These are phyloP conservation scores for Araneus ventricosus DNA, from an alignment of 1,140 invertebrate species.

Conservation along the genomic window DNA sequence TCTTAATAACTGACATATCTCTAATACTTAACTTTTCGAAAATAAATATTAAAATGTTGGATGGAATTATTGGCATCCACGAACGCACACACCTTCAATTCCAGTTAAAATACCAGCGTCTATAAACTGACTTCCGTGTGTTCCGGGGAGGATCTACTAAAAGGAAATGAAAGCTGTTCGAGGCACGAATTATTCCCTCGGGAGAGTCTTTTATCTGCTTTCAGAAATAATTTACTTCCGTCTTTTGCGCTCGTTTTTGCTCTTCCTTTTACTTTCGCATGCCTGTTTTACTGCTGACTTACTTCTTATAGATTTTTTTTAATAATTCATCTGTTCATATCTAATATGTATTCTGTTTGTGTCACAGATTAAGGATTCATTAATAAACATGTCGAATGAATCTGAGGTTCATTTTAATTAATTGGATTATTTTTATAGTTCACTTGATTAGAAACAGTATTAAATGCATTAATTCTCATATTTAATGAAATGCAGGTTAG, in stretches of 20 bases:
- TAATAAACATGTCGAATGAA: too few species aligned
- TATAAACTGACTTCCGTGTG: background rate
- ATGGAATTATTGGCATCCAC: background rate
- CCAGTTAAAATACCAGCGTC: background rate
- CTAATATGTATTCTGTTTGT: too few species aligned
- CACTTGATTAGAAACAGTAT: too few species aligned
- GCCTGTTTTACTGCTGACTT: background rate
- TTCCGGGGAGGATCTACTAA: background rate
- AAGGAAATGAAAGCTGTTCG: slow-evolving; percentile 9
- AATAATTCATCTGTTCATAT: too few species aligned
- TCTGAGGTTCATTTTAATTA: too few species aligned
- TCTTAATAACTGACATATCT: too few species aligned
- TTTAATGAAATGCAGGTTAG: too few species aligned
- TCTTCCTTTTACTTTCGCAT: background rate
- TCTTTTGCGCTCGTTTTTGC: background rate
- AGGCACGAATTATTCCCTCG: background rate
- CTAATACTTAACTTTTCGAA: background rate
- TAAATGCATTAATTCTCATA: too few species aligned
- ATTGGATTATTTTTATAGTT: too few species aligned
- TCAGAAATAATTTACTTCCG: background rate
- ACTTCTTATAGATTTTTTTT: too few species aligned
- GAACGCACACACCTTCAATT: too few species aligned
- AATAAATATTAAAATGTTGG: background rate
- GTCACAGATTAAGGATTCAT: too few species aligned
- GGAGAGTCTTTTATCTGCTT: background rate